phyloP scores from a whole-genome alignment of 1,140 invertebrate species.

The Carposina sasakii region DNA sequence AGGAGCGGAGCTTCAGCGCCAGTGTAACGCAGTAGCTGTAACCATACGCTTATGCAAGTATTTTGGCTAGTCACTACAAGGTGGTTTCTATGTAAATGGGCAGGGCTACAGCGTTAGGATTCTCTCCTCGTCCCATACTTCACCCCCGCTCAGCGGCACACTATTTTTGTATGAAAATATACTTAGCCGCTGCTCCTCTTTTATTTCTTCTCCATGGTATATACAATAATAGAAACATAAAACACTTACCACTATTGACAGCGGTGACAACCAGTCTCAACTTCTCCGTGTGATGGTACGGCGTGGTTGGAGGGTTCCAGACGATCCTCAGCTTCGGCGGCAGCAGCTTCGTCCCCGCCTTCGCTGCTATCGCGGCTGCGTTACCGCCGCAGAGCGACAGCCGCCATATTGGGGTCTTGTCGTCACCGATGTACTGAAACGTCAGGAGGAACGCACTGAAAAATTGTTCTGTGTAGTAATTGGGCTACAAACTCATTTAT shows the following conservation, averaged over 20 bases:
- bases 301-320: constrained; percentile 59
- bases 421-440: constrained; percentile 53
- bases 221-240: too few species aligned
- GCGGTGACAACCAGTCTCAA: constrained; percentile 58
- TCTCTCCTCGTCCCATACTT: too few species aligned
- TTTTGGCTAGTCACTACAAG: too few species aligned
- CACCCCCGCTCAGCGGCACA: too few species aligned
- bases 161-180: too few species aligned
- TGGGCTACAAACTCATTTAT: background rate
- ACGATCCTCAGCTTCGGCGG: constrained; percentile 53
- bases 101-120: too few species aligned
- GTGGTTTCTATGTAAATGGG: too few species aligned
- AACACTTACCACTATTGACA: constrained; percentile 56
- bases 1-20: too few species aligned
- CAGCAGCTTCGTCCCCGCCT: constrained; percentile 51
- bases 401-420: constrained; percentile 50
- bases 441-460: background rate
- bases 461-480: background rate
- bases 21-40: too few species aligned
- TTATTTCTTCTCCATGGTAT: too few species aligned
- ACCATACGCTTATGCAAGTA: too few species aligned
- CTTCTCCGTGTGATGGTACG: constrained; percentile 61
- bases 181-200: too few species aligned
- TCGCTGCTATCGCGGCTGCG: constrained; percentile 46
- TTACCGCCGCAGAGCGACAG: constrained; percentile 55